Conservation (phyloP, 2,113 vertebrate genomes). For the Pelecanus crispus region DNA sequence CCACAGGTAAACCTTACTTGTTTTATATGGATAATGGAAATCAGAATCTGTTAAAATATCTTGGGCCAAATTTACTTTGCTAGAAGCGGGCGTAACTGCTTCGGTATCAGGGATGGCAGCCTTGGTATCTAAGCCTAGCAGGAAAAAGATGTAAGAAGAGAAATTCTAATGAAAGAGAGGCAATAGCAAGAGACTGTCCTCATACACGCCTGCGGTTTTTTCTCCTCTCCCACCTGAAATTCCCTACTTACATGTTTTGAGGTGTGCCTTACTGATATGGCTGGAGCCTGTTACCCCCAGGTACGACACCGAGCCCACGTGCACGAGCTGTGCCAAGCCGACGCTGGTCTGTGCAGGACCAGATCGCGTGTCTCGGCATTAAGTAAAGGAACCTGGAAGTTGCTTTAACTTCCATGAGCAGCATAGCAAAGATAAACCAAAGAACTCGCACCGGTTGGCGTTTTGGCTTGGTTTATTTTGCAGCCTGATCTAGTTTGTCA, state of each 20-base stretch:
- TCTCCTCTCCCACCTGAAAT: not conserved
- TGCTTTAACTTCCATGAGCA: not conserved
- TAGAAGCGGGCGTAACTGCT: not conserved
- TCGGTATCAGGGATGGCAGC: not conserved
- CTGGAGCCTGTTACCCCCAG: not conserved
- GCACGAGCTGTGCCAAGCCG: not conserved
- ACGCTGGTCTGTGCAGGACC: not conserved
- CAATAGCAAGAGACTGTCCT: rapidly evolving
- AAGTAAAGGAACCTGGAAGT: not conserved
- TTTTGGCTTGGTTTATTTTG: not conserved
- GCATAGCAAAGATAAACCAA: not conserved
- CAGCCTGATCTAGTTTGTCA: not conserved
- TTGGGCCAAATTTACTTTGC: not conserved
- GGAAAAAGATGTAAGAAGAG: not conserved
- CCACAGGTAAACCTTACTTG: not conserved
- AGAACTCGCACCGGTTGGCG: rapidly evolving
- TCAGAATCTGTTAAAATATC: not conserved
- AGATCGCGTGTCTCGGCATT: rapidly evolving
- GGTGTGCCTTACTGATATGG: not conserved
- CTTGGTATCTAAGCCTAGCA: not conserved
- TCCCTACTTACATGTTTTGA: not conserved
- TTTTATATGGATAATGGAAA: not conserved
- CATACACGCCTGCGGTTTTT: not conserved
- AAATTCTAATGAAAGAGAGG: not conserved
- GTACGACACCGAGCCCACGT: rapidly evolving